Evolutionary conservation across 2,113 vertebrate species (phyloP), one percentile per base, ranked within the genome.

Genomic region (Podarcis raffonei): DNA sequence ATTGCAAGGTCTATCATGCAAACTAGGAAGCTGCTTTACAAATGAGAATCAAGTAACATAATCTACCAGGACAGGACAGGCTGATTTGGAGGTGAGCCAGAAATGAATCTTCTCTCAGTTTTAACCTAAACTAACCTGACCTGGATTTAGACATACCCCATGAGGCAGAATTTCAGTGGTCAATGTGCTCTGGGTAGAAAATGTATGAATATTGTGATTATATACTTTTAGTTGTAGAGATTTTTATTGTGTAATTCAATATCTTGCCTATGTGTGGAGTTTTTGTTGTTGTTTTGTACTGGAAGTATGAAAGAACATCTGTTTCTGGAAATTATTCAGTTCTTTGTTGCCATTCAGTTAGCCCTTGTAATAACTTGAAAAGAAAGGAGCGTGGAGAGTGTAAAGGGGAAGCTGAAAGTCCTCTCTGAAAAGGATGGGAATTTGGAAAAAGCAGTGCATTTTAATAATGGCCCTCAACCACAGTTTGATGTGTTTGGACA

Each of bases 291-390:
- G 68, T 69, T 79, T 68, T 69, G 35, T 53, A 89, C 76, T 59
- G 48, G 88, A 91, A 92, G 42, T 48, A 85, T 59, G 30, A 30
- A 80, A 86, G 22, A 69, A 1, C 86, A 42, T 81, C 0, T 0
- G 32, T 90, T 92, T 76, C 79, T 86, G 94, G 75, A 88, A 94
- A 90, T 90, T n/a, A 71, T 86, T 84, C 69, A 62, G 86, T 77
- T 93, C 83, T 92, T 79, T 84, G 90, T 85, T 81, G 78, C 86
- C 92, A 3, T 75, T 94, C 71, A 37, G 85, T 92, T 93, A 92
- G 87, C 32, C 13, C 76, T 71, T 83, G 3, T 87, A 92, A 82
- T 84, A 87, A 88, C 87, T 15, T 94, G 78, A 94, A 92, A 89
- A 62, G 91, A 80, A 65, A 91, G 81, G 72, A 59, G 89, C 89